A percentile compares a stretch with the other conserved stretches of the same genome.
phyloP scores from a whole-genome alignment of 2,113 vertebrate genomes.

The Cardinalis cardinalis region DNA sequence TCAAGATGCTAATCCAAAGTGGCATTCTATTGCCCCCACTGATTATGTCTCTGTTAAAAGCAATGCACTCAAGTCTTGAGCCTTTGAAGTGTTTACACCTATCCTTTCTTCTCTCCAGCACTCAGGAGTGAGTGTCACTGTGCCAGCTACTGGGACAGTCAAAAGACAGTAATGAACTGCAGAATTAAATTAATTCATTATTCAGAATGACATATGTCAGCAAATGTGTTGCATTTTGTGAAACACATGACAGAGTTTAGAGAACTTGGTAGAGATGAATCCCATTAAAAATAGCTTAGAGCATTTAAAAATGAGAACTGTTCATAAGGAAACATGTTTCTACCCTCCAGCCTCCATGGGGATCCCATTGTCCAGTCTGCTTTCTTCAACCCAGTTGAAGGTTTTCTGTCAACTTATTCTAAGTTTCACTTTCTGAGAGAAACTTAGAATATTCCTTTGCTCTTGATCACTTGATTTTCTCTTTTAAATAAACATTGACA shows the following conservation, averaged over 20 bases:
- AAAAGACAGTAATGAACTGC: neutral
- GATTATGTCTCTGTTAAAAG: conserved; percentile 31
- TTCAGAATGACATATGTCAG: neutral
- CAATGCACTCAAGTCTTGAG: neutral
- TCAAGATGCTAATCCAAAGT: conserved; percentile 55
- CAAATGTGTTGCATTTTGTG: neutral
- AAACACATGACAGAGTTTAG: neutral
- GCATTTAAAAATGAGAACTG: neutral
- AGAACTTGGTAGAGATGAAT: neutral
- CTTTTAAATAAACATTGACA: conserved; percentile 24
- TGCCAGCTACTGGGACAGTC: neutral
- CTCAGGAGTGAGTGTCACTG: neutral
- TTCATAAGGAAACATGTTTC: neutral
- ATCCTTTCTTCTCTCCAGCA: neutral
- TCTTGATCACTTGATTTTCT: neutral
- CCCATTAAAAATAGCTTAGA: neutral
- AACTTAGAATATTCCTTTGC: neutral
- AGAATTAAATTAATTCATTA: neutral
- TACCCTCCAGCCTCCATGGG: neutral
- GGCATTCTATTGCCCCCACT: conserved; percentile 29
- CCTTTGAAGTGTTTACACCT: neutral
- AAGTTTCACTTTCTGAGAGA: neutral
- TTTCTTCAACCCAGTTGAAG: neutral
- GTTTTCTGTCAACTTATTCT: neutral
- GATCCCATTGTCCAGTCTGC: neutral